Evolutionary conservation across 2,113 vertebrate genomes (phyloP).

Genomic region (Rhadina sibilatrix): DNA sequence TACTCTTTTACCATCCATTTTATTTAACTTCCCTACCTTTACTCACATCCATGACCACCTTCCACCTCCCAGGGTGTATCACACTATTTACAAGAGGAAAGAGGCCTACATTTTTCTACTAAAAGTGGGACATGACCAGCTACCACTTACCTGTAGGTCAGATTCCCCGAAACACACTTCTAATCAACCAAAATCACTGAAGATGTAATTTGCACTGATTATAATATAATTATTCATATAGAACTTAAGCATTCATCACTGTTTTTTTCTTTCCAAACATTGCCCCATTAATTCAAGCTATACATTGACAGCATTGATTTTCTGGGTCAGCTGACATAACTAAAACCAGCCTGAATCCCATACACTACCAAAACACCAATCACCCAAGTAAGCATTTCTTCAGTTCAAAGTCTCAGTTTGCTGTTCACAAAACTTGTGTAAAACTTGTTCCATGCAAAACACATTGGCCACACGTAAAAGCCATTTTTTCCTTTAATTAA

Average conservation of each 20-base stretch:
- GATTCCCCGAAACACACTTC: not conserved
- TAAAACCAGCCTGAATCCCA: not conserved
- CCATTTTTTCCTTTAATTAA: not conserved
- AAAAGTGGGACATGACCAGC: not conserved
- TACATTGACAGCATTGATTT: not conserved
- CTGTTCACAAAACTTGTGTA: not conserved
- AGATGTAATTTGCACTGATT: not conserved
- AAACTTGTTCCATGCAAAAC: not conserved
- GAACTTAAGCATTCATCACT: not conserved
- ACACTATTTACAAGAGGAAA: not conserved
- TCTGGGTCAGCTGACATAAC: not conserved
- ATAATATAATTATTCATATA: not conserved
- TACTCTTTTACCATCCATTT: not conserved
- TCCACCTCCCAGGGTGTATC: not conserved
- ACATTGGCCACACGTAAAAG: accelerated
- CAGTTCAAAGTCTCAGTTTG: not conserved
- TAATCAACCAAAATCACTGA: accelerated
- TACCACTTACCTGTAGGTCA: not conserved
- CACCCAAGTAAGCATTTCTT: not conserved
- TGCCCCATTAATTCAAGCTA: not conserved
- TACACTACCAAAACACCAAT: not conserved
- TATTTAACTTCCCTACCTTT: not conserved
- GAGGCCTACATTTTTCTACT: not conserved
- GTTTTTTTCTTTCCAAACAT: not conserved
- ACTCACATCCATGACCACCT: not conserved